phyloP scores from a whole-genome alignment of 1,140 invertebrate species.

The Drosophila eugracilis region DNA sequence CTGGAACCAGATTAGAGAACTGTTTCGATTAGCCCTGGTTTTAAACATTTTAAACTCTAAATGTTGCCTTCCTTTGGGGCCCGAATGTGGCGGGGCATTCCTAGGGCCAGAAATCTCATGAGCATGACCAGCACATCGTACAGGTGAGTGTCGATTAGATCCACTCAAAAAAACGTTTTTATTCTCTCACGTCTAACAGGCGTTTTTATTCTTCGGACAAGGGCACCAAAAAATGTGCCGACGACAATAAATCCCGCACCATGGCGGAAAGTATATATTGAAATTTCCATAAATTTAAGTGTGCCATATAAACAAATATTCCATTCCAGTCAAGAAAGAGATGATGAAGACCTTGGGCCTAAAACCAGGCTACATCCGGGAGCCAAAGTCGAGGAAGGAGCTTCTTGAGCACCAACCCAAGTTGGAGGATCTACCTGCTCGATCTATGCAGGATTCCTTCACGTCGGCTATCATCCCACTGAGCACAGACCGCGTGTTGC shows the following conservation, averaged over 20 bases:
- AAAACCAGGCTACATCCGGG: conserved; percentile 59
- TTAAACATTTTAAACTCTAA: background rate
- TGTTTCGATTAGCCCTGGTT: conserved; percentile 1
- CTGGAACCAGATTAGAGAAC: conserved; percentile 1
- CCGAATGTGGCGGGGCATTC: conserved; percentile 17
- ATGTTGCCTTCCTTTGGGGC: conserved; percentile 49
- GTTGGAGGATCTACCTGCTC: conserved; percentile 84
- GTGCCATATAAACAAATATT: background rate
- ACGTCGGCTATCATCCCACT: conserved; percentile 89
- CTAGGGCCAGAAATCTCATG: background rate
- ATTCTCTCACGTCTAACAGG: background rate
- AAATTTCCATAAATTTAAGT: background rate
- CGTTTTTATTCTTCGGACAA: background rate
- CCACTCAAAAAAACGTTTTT: background rate
- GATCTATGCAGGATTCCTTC: conserved; percentile 89
- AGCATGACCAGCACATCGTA: background rate
- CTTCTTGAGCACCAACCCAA: conserved; percentile 75
- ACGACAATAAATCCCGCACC: conserved; percentile 41
- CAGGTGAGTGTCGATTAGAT: conserved; percentile 29
- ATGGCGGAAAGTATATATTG: conserved; percentile 62
- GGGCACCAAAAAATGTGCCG: conserved; percentile 36
- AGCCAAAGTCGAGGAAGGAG: conserved; percentile 74
- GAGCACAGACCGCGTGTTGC: conserved; percentile 86
- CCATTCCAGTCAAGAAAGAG: conserved; percentile 56
- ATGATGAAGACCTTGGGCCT: conserved; percentile 72